These are phyloP conservation scores for Oxystoma pomonae DNA, from an alignment of 2,888 invertebrate species.

Conservation along the genomic window DNA sequence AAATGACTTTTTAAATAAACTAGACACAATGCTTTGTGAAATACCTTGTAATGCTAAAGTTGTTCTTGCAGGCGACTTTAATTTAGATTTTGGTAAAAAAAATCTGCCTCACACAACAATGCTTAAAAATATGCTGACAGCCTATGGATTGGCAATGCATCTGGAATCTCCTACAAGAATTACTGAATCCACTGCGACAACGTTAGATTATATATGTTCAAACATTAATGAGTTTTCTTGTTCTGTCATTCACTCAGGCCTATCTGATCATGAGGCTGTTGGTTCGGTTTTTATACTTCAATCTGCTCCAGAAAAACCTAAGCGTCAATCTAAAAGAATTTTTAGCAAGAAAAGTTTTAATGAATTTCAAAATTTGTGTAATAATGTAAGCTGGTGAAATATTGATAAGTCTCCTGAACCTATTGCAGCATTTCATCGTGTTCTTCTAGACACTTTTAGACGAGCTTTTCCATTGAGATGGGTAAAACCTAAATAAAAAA, in stretches of 20 bases:
- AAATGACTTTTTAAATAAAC: not conserved
- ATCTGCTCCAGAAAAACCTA: not conserved
- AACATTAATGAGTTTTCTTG: not conserved
- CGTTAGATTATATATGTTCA: not conserved
- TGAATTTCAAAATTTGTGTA: not conserved
- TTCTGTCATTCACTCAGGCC: not conserved
- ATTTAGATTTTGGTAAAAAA: not conserved
- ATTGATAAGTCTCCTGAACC: not conserved
- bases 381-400: not conserved
- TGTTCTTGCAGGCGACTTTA: not conserved
- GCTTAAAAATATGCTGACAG: not conserved
- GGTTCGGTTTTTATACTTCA: not conserved
- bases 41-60: not conserved
- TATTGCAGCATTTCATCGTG: not conserved
- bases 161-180: not conserved
- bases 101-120: not conserved
- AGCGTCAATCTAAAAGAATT: not conserved
- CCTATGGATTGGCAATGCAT: not conserved
- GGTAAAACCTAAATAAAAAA: not conserved
- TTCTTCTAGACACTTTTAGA: not conserved
- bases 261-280: not conserved
- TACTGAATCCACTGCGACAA: not conserved
- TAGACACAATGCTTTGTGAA: not conserved
- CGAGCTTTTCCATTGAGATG: not conserved
- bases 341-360: not conserved